Evolutionary conservation across 2,888 invertebrate genomes (phyloP).

Genomic region (Nowickia ferox): DNA sequence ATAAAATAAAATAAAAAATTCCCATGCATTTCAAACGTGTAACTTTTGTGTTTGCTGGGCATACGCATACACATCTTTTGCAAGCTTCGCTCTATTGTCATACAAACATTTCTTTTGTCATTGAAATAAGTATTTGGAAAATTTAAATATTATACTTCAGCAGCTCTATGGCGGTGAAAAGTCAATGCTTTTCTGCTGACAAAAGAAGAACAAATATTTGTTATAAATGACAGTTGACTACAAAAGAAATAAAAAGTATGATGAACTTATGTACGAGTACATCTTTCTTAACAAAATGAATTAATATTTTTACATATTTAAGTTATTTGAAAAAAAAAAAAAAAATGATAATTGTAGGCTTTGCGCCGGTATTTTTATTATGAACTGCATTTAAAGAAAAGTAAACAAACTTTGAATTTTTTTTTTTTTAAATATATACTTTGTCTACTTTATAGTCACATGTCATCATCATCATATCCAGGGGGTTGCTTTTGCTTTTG

Average conservation of each 20-base stretch:
- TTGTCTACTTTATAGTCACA: conserved; percentile 20
- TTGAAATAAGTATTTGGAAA: conserved; percentile 52
- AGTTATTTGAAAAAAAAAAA: conserved; percentile 29
- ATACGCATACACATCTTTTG: neutral
- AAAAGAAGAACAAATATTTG: conserved; percentile 81
- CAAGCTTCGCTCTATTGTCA: neutral
- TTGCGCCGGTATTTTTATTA: conserved; percentile 19
- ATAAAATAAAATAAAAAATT: no score
- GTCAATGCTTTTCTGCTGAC: conserved; percentile 77
- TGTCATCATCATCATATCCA: conserved; percentile 16
- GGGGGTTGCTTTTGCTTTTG: conserved; percentile 36
- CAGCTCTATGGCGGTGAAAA: conserved; percentile 75
- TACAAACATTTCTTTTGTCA: conserved; percentile 33
- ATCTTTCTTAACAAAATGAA: conserved; percentile 16
- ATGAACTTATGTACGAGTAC: conserved; percentile 4
- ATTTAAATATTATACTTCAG: conserved; percentile 77
- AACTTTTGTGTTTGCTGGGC: no score
- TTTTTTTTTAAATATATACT: neutral
- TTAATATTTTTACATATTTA: conserved; percentile 62
- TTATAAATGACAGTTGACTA: conserved; percentile 50
- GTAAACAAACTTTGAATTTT: conserved; percentile 26
- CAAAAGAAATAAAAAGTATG: neutral
- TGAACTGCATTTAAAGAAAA: conserved; percentile 35
- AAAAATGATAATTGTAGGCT: conserved; percentile 19
- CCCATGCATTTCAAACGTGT: no score